A percentile compares a stretch with the other conserved stretches of the same genome.
These are phyloP conservation scores for Ryuthela nishihirai DNA, from an alignment of 2,888 invertebrate species.

Conservation along the genomic window DNA sequence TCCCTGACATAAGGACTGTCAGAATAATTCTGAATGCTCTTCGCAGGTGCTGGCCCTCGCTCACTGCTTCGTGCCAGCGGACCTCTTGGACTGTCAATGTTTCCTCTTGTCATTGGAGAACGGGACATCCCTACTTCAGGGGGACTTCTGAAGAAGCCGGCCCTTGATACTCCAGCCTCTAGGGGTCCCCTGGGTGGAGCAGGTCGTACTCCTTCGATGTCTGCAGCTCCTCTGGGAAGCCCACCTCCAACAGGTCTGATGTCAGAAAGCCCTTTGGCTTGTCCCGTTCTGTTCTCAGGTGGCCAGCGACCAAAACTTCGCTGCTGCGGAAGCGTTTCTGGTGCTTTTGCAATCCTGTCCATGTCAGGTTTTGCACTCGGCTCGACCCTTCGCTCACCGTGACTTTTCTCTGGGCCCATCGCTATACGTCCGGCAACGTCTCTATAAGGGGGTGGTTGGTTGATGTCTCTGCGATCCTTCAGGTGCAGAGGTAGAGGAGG, in stretches of 20 bases:
- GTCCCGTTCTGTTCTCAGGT: neutral
- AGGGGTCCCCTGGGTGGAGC: conserved; percentile 11
- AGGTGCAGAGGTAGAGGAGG: conserved; percentile 37
- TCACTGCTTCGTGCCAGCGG: conserved; percentile 2
- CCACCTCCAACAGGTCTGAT: too few species aligned
- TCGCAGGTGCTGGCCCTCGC: conserved; percentile 9
- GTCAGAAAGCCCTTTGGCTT: conserved; percentile 1
- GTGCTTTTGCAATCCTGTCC: conserved; percentile 1
- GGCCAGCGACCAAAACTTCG: neutral
- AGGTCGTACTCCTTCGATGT: too few species aligned
- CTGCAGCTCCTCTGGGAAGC: neutral
- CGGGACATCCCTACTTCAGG: conserved; percentile 15
- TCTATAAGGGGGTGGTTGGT: conserved; percentile 16
- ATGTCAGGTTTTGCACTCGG: conserved; percentile 20
- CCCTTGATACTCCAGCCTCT: conserved; percentile 19
- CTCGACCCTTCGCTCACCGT: too few species aligned
- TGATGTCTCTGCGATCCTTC: conserved; percentile 5
- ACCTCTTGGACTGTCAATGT: conserved; percentile 15
- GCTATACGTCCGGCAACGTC: conserved; percentile 18
- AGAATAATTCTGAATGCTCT: conserved; percentile 5
- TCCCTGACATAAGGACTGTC: neutral
- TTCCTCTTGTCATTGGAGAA: conserved; percentile 26
- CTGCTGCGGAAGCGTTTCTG: neutral
- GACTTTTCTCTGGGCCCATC: too few species aligned
- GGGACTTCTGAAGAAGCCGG: conserved; percentile 7